Conservation (phyloP, 2,888 invertebrate genomes). For the Sthenelais limicola region DNA sequence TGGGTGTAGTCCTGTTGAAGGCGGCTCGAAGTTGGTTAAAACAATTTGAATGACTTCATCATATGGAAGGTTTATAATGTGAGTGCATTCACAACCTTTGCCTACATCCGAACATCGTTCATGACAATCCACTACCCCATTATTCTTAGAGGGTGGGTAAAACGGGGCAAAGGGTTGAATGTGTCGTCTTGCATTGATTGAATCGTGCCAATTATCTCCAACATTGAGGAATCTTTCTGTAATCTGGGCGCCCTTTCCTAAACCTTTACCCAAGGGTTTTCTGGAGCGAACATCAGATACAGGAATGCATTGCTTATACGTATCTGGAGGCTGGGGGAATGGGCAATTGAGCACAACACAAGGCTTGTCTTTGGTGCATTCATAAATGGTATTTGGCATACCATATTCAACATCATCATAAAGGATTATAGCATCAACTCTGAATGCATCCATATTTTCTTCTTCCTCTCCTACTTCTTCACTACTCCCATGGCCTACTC, state of each 20-base stretch:
- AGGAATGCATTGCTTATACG: no score
- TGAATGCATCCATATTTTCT: neutral
- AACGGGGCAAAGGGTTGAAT: neutral
- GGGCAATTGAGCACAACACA: no score
- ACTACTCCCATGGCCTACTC: neutral
- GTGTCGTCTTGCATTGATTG: neutral
- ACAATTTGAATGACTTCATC: conserved; percentile 5
- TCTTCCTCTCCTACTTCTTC: neutral
- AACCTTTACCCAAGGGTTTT: no score
- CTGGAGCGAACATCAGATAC: no score
- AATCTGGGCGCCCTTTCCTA: neutral
- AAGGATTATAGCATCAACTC: no score
- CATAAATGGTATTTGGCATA: neutral
- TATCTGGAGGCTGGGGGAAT: no score
- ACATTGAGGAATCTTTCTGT: conserved; percentile 9
- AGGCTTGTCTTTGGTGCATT: no score
- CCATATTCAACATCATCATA: neutral
- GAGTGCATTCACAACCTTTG: neutral
- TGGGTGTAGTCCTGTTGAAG: no score
- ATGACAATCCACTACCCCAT: neutral
- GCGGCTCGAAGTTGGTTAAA: neutral
- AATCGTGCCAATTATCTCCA: neutral
- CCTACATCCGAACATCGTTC: neutral
- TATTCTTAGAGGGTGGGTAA: neutral
- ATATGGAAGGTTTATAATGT: neutral